These are phyloP conservation scores for Neotragus moschatus DNA, from an alignment of 2,113 vertebrate genomes.

Conservation along the genomic window DNA sequence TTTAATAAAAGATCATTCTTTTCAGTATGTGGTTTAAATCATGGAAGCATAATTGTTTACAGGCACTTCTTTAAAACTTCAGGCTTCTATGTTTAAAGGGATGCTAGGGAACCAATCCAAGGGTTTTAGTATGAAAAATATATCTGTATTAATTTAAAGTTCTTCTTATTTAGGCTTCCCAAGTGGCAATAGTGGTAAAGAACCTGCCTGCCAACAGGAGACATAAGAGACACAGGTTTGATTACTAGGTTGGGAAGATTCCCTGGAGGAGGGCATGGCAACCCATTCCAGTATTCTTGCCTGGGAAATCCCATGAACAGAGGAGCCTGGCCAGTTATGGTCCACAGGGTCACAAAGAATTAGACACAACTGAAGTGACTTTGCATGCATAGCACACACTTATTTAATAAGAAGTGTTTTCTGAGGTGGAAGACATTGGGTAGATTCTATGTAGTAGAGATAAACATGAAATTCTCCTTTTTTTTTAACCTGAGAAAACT, in stretches of 20 bases:
- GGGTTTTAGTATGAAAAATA: neutral
- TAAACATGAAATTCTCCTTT: neutral
- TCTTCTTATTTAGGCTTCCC: neutral
- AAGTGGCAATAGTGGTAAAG: neutral
- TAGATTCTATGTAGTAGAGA: neutral
- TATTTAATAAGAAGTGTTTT: neutral
- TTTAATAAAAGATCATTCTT: neutral
- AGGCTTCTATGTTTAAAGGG: neutral
- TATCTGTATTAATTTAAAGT: neutral
- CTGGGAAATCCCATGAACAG: neutral
- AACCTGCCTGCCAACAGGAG: neutral
- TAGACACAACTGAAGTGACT: neutral
- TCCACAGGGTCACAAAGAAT: neutral
- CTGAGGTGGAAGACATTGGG: neutral
- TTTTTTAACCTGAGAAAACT: neutral
- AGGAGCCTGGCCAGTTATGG: neutral
- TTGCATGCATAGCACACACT: neutral
- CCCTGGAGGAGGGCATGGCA: neutral
- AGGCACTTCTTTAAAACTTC: neutral
- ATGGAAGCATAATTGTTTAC: neutral
- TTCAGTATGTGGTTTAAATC: neutral
- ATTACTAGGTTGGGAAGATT: neutral
- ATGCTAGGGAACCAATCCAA: neutral
- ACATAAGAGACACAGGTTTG: neutral
- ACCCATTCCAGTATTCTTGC: neutral